phyloP scores from a whole-genome alignment of 2,797 vertebrate species.

The Galaxias olidus region DNA sequence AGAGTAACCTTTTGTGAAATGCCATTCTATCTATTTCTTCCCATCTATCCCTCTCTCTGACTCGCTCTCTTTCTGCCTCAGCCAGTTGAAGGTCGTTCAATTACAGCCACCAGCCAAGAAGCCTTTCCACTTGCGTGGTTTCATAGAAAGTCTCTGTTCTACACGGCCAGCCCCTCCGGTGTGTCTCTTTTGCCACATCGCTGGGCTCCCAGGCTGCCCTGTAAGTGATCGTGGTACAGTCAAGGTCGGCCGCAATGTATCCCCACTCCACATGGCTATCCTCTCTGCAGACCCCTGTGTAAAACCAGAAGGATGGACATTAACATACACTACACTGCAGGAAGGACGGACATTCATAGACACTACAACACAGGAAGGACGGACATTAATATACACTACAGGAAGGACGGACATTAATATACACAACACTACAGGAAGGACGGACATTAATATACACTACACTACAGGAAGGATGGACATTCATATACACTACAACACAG shows the following conservation, averaged over 20 bases:
- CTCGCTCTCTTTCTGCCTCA: slow-evolving; percentile 4
- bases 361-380: background rate
- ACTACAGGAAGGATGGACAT: no score
- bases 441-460: no score
- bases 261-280: slow-evolving; percentile 13
- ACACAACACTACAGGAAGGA: background rate
- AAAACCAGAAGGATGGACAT: background rate
- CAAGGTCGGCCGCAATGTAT: slow-evolving; percentile 33
- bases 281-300: background rate
- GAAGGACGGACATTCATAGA: background rate
- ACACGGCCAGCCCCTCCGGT: slow-evolving; percentile 26
- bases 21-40: background rate
- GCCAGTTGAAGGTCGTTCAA: slow-evolving; percentile 34
- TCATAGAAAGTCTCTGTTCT: slow-evolving; percentile 42
- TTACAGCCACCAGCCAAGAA: slow-evolving; percentile 10
- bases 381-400: no score
- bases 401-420: background rate
- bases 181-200: slow-evolving; percentile 32
- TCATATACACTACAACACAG: no score
- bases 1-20: slow-evolving; percentile 1
- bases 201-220: slow-evolving; percentile 20
- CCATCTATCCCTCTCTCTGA: slow-evolving; percentile 1
- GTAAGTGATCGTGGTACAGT: slow-evolving; percentile 13
- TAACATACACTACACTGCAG: background rate
- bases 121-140: slow-evolving; percentile 33